phyloP scores from a whole-genome alignment of 2,797 vertebrate species.

The Macroramphosus scolopax region DNA sequence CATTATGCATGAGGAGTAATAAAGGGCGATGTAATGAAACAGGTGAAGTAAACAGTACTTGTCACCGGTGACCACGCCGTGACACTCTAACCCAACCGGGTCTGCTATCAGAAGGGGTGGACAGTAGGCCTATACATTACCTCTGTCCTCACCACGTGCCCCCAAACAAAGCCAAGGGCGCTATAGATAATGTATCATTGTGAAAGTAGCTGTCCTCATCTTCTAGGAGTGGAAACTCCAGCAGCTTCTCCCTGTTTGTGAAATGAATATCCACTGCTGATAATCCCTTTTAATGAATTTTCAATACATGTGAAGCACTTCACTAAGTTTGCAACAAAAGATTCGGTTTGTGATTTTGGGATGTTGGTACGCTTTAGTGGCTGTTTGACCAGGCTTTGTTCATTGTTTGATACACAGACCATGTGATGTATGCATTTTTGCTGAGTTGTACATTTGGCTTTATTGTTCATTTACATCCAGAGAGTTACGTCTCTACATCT shows the following conservation, averaged over 20 bases:
- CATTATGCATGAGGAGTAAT: slow-evolving; percentile 66
- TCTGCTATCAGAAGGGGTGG: slow-evolving; percentile 30
- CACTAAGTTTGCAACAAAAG: background rate
- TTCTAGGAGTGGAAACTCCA: slow-evolving; percentile 31
- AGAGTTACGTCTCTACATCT: slow-evolving; percentile 18
- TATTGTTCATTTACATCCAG: background rate
- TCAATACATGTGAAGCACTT: background rate
- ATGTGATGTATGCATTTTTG: too few relatives aligned
- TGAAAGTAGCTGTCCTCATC: slow-evolving; percentile 33
- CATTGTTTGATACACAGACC: too few relatives aligned
- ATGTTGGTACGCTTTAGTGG: too few relatives aligned
- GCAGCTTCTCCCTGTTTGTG: slow-evolving; percentile 3
- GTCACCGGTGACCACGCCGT: slow-evolving; percentile 14
- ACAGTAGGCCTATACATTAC: slow-evolving; percentile 42
- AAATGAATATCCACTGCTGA: background rate
- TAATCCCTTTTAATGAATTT: background rate
- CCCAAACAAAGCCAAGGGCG: slow-evolving; percentile 20
- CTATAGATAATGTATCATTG: slow-evolving; percentile 18
- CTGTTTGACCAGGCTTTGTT: too few relatives aligned
- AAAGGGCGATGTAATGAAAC: slow-evolving; percentile 22
- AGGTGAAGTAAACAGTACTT: slow-evolving; percentile 37
- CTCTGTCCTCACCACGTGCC: slow-evolving; percentile 27
- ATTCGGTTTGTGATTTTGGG: too few relatives aligned
- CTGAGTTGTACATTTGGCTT: background rate
- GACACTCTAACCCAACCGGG: slow-evolving; percentile 46